phyloP scores from a whole-genome alignment of 1,140 invertebrate species.

The Drosophila sechellia region DNA sequence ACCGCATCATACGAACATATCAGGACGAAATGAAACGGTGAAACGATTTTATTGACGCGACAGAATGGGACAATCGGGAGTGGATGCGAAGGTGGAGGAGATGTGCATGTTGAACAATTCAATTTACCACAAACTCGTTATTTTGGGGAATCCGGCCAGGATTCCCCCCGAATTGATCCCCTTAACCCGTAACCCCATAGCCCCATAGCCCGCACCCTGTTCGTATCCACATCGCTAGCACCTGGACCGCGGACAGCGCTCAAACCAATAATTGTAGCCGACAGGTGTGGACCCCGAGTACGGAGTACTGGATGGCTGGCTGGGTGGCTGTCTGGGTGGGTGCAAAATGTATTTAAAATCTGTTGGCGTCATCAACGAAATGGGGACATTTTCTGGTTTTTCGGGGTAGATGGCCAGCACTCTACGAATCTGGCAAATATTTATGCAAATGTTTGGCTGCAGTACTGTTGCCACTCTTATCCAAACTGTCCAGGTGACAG shows the following conservation, averaged over 20 bases:
- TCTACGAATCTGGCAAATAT: slow-evolving; percentile 22
- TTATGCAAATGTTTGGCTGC: slow-evolving; percentile 58
- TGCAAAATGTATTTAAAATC: slow-evolving; percentile 65
- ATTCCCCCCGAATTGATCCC: slow-evolving; percentile 20
- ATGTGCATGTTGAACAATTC: slow-evolving; percentile 57
- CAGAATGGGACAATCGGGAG: slow-evolving; percentile 5
- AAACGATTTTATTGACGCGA: slow-evolving; percentile 35
- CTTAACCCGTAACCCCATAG: not conserved
- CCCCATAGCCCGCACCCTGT: not conserved
- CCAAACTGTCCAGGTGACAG: slow-evolving; percentile 37
- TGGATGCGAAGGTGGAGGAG: not conserved
- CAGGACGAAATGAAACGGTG: slow-evolving; percentile 28
- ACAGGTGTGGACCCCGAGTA: slow-evolving; percentile 21
- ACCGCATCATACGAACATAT: slow-evolving; percentile 33
- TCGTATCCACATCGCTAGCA: slow-evolving; percentile 16
- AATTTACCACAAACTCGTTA: slow-evolving; percentile 66
- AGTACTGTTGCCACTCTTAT: slow-evolving; percentile 31
- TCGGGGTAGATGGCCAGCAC: not conserved
- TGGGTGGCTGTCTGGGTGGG: not conserved
- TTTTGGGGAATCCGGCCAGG: slow-evolving; percentile 38
- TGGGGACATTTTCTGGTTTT: slow-evolving; percentile 45
- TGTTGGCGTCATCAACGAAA: slow-evolving; percentile 52
- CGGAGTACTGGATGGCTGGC: slow-evolving; percentile 2
- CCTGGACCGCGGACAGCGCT: slow-evolving; percentile 33
- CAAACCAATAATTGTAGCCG: slow-evolving; percentile 60